phyloP scores from a whole-genome alignment of 2,888 invertebrate genomes.

The Hypomecis punctinalis region DNA sequence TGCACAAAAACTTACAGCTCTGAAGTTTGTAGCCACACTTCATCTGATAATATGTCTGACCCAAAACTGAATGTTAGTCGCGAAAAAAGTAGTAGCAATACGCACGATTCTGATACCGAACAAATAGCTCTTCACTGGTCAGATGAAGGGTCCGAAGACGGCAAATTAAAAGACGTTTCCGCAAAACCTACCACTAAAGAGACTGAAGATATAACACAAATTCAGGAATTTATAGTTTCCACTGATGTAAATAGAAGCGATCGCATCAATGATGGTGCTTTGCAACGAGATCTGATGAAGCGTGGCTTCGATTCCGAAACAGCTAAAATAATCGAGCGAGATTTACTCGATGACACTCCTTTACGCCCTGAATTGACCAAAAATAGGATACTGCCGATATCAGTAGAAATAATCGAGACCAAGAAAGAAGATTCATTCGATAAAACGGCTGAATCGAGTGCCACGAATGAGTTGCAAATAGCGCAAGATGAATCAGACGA shows the following conservation, averaged over 20 bases:
- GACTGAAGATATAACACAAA: constrained; percentile 72
- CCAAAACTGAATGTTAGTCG: constrained; percentile 40
- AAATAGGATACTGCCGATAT: constrained; percentile 23
- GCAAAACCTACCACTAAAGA: constrained; percentile 49
- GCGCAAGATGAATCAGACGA: constrained; percentile 57
- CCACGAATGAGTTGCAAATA: constrained; percentile 52
- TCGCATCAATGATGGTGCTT: constrained; percentile 47
- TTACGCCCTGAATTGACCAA: constrained; percentile 36
- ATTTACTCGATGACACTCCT: constrained; percentile 68
- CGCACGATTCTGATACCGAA: constrained; percentile 68
- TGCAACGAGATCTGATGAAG: constrained; percentile 71
- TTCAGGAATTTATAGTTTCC: constrained; percentile 71
- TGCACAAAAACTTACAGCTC: constrained; percentile 69
- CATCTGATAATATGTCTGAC: constrained; percentile 54
- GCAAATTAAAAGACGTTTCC: constrained; percentile 50
- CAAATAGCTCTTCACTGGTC: constrained; percentile 71
- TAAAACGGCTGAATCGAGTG: constrained; percentile 46
- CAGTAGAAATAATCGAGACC: constrained; percentile 36
- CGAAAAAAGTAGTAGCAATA: constrained; percentile 42
- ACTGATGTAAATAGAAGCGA: constrained; percentile 43
- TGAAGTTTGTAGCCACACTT: constrained; percentile 61
- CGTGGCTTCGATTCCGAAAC: constrained; percentile 77
- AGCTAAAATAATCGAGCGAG: constrained; percentile 77
- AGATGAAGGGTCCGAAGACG: constrained; percentile 73
- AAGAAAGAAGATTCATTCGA: constrained; percentile 45